These are phyloP conservation scores for Prionace glauca DNA, from an alignment of 2,797 vertebrate genomes.

Conservation along the genomic window DNA sequence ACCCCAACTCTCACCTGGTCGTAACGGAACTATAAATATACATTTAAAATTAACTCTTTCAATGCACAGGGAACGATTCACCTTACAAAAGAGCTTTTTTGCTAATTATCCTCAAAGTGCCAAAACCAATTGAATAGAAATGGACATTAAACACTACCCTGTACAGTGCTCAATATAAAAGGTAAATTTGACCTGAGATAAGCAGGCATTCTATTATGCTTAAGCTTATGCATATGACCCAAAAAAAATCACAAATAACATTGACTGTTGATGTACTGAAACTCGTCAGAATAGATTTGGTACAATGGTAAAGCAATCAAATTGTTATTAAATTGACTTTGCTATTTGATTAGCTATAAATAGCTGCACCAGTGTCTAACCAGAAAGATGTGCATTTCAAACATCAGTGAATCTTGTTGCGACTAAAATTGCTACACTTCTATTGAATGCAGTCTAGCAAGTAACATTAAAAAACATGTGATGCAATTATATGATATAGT, in stretches of 20 bases:
- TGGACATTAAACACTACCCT: background rate
- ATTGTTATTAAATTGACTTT: background rate
- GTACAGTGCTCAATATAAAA: background rate
- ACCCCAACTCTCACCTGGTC: no score
- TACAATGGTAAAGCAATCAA: background rate
- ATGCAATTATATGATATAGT: background rate
- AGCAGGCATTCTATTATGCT: background rate
- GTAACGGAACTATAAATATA: background rate
- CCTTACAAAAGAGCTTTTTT: background rate
- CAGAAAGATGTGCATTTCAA: background rate
- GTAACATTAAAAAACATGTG: slow-evolving; percentile 12
- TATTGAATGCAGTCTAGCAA: background rate
- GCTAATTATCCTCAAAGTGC: background rate
- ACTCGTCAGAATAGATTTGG: background rate
- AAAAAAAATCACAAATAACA: background rate
- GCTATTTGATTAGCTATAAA: slow-evolving; percentile 1
- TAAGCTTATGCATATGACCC: background rate
- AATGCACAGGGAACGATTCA: background rate
- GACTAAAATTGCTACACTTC: background rate
- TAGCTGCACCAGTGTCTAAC: background rate
- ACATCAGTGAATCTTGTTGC: background rate
- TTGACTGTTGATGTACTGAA: background rate
- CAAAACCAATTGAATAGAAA: background rate
- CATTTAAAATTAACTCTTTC: background rate
- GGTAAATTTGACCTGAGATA: background rate